Evolutionary conservation across 2,797 vertebrate species (phyloP).

Genomic region (Chelidonichthys spinosus): DNA sequence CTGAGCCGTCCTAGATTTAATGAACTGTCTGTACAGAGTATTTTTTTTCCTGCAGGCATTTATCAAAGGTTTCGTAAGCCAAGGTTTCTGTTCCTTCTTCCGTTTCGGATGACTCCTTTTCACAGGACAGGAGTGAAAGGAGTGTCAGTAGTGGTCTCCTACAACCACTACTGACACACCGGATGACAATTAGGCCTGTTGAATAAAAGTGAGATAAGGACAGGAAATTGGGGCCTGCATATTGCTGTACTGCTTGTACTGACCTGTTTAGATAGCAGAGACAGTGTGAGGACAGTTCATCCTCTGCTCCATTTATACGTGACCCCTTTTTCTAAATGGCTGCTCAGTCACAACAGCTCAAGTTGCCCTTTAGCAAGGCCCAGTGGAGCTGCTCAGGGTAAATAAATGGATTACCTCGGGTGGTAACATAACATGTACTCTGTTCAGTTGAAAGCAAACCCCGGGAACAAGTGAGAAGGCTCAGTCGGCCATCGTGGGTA

Average conservation of each 20-base stretch:
- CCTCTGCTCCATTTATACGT: neutral
- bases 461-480: neutral
- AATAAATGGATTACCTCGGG: neutral
- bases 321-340: neutral
- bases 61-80: too few relatives aligned
- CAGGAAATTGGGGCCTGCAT: neutral
- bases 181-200: neutral
- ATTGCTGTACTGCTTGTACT: neutral
- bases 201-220: neutral
- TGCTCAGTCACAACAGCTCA: neutral
- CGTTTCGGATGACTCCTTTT: too few relatives aligned
- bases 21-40: too few relatives aligned
- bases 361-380: constrained; percentile 1
- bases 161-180: neutral
- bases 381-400: neutral
- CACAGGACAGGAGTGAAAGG: too few relatives aligned
- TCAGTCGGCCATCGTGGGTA: neutral
- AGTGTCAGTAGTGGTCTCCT: too few relatives aligned
- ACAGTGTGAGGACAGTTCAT: neutral
- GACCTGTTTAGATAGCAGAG: neutral
- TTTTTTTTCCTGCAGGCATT: too few relatives aligned
- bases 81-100: too few relatives aligned
- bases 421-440: neutral
- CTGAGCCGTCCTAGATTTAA: too few relatives aligned
- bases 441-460: neutral